Conservation (phyloP, 2,888 invertebrate species). For the Drosophila peninsularis region DNA sequence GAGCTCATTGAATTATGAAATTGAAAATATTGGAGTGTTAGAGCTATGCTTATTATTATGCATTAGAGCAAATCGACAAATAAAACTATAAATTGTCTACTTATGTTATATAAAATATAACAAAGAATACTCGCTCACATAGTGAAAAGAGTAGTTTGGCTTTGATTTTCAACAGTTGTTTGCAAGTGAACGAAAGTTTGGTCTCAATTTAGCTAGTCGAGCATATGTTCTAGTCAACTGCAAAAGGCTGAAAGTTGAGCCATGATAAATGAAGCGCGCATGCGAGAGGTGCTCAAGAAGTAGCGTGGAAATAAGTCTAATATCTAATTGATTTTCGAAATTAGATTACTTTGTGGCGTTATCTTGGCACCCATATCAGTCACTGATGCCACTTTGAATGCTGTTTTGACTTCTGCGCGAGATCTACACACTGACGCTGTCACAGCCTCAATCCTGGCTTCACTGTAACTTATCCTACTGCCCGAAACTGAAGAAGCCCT, state of each 20-base stretch:
- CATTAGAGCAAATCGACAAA: background rate
- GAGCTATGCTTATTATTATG: no score
- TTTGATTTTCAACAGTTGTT: background rate
- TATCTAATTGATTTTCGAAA: no score
- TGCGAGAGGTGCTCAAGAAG: background rate
- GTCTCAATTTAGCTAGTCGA: background rate
- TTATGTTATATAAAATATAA: background rate
- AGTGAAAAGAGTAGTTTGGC: background rate
- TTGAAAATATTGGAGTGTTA: no score
- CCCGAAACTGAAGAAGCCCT: background rate
- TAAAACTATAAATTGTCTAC: background rate
- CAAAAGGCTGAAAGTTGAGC: constrained; percentile 4
- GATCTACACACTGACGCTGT: no score
- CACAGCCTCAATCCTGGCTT: no score
- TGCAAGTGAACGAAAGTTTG: background rate
- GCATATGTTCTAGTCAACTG: constrained; percentile 7
- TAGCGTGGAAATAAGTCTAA: no score
- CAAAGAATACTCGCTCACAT: background rate
- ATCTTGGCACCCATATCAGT: background rate
- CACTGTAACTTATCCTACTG: background rate
- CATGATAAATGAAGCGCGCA: constrained; percentile 6
- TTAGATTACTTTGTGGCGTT: background rate
- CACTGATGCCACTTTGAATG: no score
- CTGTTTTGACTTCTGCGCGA: no score
- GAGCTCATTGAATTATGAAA: no score